Evolutionary conservation across 2,797 vertebrate species (phyloP).

Genomic region (Pogonophryne albipinna): DNA sequence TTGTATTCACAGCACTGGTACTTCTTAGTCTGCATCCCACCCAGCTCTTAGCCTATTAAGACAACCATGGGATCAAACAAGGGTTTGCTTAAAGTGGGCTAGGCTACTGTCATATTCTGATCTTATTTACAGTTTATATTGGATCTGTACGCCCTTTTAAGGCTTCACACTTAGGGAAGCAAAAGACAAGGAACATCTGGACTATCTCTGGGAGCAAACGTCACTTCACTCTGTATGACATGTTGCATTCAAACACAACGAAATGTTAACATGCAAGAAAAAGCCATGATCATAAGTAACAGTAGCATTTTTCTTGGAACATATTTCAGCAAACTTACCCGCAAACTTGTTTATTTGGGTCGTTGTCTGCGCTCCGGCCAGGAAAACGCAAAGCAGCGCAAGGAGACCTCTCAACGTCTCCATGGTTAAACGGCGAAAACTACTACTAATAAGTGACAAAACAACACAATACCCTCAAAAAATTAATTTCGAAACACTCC

Average conservation of each 20-base stretch:
- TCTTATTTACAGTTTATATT: background rate
- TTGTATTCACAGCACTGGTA: background rate
- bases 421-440: constrained; percentile 60
- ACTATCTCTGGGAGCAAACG: constrained; percentile 9
- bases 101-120: constrained; percentile 4
- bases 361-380: constrained; percentile 59
- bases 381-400: constrained; percentile 71
- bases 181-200: constrained; percentile 38
- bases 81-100: constrained; percentile 17
- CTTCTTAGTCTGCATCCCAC: background rate
- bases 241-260: constrained; percentile 6
- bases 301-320: background rate
- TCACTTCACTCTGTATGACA: too few relatives aligned
- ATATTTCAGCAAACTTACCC: constrained; percentile 68
- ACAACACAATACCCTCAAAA: constrained; percentile 9
- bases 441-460: background rate
- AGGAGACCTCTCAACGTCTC: constrained; percentile 73
- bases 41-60: background rate
- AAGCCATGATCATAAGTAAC: rapidly evolving
- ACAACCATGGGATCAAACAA: background rate
- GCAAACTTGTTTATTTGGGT: constrained; percentile 22
- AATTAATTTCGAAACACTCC: constrained; percentile 33
- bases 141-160: constrained; percentile 7
- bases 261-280: background rate
- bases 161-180: background rate